A percentile compares a stretch with the other conserved stretches of the same genome.
Conservation (phyloP, 2,888 invertebrate genomes). For the Deroplatys truncata region DNA sequence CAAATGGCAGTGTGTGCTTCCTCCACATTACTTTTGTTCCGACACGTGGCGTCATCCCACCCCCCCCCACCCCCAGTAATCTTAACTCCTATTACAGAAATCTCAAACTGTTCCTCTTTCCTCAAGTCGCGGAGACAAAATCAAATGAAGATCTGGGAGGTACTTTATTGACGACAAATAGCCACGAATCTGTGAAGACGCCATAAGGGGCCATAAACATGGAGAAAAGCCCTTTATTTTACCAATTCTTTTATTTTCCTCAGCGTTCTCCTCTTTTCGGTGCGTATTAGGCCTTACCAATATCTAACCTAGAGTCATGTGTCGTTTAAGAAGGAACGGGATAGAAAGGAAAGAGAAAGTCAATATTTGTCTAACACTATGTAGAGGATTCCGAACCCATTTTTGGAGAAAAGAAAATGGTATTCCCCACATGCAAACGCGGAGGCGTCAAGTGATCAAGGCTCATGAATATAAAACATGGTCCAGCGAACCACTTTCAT, state of each 20-base stretch:
- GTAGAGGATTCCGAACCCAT: not conserved
- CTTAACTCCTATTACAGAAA: not conserved
- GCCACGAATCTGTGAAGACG: not conserved
- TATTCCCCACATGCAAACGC: not conserved
- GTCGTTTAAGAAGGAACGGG: not conserved
- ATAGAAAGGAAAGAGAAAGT: not conserved
- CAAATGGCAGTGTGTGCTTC: constrained; percentile 5
- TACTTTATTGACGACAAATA: constrained; percentile 11
- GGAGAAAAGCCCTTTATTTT: not conserved
- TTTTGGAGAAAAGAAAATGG: not conserved
- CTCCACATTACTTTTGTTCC: constrained; percentile 10
- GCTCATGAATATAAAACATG: not conserved
- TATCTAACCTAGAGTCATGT: not conserved
- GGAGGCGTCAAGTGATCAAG: not conserved
- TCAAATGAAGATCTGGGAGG: constrained; percentile 7
- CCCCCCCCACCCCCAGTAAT: not conserved
- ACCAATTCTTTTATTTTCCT: not conserved
- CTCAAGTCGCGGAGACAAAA: not conserved
- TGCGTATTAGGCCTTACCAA: not conserved
- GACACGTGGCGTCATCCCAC: not conserved
- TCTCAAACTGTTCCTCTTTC: not conserved
- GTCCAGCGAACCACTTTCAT: not conserved
- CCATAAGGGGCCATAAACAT: not conserved
- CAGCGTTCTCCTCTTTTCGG: not conserved
- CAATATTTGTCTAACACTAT: not conserved